phyloP scores from a whole-genome alignment of 1,140 invertebrate genomes.

The Aphelinus certus region DNA sequence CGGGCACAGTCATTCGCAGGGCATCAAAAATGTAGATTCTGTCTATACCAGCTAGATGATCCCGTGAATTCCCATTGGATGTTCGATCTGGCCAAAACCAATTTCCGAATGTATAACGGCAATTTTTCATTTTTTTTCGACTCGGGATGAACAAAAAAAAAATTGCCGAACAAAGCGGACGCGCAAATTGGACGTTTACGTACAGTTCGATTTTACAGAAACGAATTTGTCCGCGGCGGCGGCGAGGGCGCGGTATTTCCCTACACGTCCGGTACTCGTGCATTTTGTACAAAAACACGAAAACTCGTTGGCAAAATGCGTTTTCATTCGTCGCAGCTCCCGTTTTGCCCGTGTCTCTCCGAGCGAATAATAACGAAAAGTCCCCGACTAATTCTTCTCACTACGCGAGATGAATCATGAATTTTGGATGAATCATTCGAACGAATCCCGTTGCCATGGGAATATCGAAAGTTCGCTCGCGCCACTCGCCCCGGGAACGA shows the following conservation, averaged over 20 bases:
- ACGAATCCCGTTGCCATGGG: too few species aligned
- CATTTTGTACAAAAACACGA: slow-evolving; percentile 13
- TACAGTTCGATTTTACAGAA: slow-evolving; percentile 27
- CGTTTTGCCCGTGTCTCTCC: too few species aligned
- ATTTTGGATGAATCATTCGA: too few species aligned
- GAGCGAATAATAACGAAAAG: too few species aligned
- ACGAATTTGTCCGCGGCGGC: slow-evolving; percentile 6
- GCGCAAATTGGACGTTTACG: slow-evolving; percentile 13
- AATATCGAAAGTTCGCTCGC: too few species aligned
- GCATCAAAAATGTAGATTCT: too few species aligned
- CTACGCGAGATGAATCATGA: too few species aligned
- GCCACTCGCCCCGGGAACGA: too few species aligned
- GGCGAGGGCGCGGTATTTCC: slow-evolving; percentile 19
- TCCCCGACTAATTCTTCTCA: too few species aligned
- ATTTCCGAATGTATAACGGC: neutral
- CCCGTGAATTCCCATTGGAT: too few species aligned
- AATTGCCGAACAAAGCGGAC: neutral
- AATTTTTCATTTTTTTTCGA: neutral
- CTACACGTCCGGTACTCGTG: slow-evolving; percentile 10
- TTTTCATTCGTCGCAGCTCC: slow-evolving; percentile 24
- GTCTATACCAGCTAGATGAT: too few species aligned
- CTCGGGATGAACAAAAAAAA: slow-evolving; percentile 6
- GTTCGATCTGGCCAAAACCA: neutral
- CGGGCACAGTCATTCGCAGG: neutral
- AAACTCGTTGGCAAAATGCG: slow-evolving; percentile 16